Conservation (phyloP, 2,797 vertebrate species). For the Erithacus rubecula region DNA sequence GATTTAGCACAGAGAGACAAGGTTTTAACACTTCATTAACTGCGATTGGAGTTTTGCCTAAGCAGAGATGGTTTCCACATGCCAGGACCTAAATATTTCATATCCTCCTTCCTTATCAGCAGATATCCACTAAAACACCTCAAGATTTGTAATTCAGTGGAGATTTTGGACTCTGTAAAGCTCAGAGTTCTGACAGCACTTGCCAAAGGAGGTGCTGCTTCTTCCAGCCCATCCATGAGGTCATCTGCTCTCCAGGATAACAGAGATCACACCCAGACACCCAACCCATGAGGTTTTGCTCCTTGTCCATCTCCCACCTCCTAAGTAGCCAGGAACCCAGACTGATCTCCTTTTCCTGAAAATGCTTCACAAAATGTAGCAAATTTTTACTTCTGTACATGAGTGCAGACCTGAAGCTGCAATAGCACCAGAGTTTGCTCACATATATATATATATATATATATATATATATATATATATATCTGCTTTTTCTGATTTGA, state of each 20-base stretch:
- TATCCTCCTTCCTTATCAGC: neutral
- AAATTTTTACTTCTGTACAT: neutral
- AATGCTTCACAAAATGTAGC: neutral
- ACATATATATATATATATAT: no score
- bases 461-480: no score
- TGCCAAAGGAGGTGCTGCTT: neutral
- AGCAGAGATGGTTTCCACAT: neutral
- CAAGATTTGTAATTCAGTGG: neutral
- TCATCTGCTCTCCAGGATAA: neutral
- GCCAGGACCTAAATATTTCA: neutral
- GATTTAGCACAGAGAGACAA: neutral
- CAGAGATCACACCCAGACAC: neutral
- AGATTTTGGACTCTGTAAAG: neutral
- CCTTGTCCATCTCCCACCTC: neutral
- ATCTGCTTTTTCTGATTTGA: neutral
- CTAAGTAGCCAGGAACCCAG: neutral
- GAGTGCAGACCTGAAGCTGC: neutral
- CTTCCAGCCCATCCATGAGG: neutral
- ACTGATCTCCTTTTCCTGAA: neutral
- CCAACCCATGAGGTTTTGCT: rapidly evolving
- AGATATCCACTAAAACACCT: neutral
- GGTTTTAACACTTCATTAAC: neutral
- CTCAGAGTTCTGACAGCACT: neutral
- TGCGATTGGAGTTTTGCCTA: neutral
- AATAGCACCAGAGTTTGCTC: neutral